Conservation (phyloP, 1,140 invertebrate species). For the Zaprionus inermis region DNA sequence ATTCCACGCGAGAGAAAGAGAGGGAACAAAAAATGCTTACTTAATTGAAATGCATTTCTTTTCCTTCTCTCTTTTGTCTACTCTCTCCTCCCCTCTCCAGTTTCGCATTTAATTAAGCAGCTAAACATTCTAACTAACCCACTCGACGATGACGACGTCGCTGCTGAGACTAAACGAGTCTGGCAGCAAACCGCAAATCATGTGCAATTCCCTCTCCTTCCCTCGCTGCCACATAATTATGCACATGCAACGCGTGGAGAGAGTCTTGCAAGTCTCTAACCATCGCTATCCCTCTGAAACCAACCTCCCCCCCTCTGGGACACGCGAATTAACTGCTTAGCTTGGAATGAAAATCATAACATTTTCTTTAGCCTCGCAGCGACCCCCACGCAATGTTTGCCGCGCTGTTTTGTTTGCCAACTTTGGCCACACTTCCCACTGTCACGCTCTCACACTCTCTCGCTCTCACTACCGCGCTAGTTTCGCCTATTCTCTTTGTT, state of each 20-base stretch:
- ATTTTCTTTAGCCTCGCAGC: constrained; percentile 42
- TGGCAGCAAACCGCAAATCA: constrained; percentile 41
- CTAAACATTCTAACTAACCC: constrained; percentile 39
- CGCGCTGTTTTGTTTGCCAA: constrained; percentile 33
- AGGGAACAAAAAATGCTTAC: constrained; percentile 10
- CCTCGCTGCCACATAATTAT: constrained; percentile 37
- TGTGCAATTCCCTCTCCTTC: background rate
- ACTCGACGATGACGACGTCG: constrained; percentile 31
- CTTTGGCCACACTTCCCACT: constrained; percentile 26
- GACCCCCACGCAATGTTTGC: constrained; percentile 37
- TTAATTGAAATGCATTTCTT: constrained; percentile 61
- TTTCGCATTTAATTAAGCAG: constrained; percentile 59
- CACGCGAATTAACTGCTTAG: constrained; percentile 51
- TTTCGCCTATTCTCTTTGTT: background rate
- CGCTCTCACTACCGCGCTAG: background rate
- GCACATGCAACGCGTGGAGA: constrained; percentile 28
- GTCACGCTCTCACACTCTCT: background rate
- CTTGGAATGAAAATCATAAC: constrained; percentile 53
- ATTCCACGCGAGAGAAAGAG: constrained; percentile 1
- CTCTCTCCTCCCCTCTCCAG: constrained; percentile 6
- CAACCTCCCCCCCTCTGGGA: background rate
- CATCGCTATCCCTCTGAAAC: background rate
- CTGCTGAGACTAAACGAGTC: constrained; percentile 26
- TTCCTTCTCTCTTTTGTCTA: constrained; percentile 37
- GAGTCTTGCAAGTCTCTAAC: background rate